Percentiles rank a stretch among this genome's conserved stretches.
phyloP scores from a whole-genome alignment of 2,888 invertebrate species.

The Lasius platythorax region DNA sequence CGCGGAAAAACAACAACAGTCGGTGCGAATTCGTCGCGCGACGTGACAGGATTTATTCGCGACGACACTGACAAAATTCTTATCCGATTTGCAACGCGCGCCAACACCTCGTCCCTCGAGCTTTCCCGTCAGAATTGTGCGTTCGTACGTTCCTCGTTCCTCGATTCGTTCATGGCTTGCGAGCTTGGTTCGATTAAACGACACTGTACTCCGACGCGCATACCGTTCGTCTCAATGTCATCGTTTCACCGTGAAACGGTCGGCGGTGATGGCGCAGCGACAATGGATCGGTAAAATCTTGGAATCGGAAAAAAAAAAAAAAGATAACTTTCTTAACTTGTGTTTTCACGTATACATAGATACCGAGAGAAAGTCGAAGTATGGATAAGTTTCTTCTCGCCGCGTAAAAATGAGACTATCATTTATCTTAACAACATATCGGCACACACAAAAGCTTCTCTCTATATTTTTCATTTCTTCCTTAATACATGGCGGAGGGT shows the following conservation, averaged over 20 bases:
- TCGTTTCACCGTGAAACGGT: not conserved
- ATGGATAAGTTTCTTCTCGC: conserved; percentile 1
- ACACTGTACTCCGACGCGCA: not conserved
- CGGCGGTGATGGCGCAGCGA: not conserved
- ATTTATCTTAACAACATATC: conserved; percentile 9
- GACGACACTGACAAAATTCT: not conserved
- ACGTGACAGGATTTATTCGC: not conserved
- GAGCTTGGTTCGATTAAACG: not conserved
- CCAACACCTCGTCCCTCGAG: not conserved
- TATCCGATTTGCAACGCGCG: not conserved
- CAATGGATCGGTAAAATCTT: conserved; percentile 30
- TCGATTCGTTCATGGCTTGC: conserved; percentile 7
- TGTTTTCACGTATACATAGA: not conserved
- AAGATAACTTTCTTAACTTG: not conserved
- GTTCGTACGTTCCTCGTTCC: not conserved
- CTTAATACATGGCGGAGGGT: not conserved
- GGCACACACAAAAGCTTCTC: not conserved
- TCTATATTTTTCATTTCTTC: not conserved
- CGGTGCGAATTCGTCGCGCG: not conserved
- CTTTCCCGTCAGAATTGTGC: conserved; percentile 6
- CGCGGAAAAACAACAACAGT: too few relatives aligned
- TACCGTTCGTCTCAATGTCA: conserved; percentile 9
- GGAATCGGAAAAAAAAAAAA: conserved; percentile 16
- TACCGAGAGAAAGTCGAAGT: conserved; percentile 18
- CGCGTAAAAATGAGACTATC: not conserved